phyloP scores from a whole-genome alignment of 2,797 vertebrate species.

The Apogon hyalosoma region DNA sequence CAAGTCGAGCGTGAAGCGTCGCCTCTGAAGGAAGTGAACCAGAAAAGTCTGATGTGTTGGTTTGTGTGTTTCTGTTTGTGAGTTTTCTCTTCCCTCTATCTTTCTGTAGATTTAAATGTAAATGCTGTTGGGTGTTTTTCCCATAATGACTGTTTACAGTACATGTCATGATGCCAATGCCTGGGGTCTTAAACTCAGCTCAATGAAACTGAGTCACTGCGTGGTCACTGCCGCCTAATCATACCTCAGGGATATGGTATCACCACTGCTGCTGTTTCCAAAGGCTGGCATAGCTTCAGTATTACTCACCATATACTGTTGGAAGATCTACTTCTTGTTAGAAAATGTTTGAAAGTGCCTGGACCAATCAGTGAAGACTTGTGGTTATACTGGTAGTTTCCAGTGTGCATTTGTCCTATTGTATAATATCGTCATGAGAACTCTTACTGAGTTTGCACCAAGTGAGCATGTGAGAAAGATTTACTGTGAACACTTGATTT shows the following conservation, averaged over 20 bases:
- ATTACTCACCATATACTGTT: conserved; percentile 16
- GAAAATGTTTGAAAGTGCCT: conserved; percentile 32
- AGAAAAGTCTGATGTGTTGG: conserved; percentile 18
- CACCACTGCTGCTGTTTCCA: conserved; percentile 4
- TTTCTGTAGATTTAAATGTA: background rate
- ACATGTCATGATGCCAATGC: conserved; percentile 12
- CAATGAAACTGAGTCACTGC: conserved; percentile 50
- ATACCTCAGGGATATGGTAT: conserved; percentile 34
- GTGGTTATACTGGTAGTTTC: conserved; percentile 3
- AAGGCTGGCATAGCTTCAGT: conserved; percentile 7
- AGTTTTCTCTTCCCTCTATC: background rate
- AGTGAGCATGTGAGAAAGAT: no score
- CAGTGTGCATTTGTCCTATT: background rate
- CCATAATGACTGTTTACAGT: conserved; percentile 34
- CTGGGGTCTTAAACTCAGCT: conserved; percentile 9
- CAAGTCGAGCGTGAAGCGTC: conserved; percentile 40
- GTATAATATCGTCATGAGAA: background rate
- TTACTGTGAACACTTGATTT: no score
- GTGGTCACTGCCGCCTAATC: conserved; percentile 41
- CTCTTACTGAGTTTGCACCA: no score
- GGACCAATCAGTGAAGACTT: conserved; percentile 4
- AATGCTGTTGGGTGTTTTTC: background rate
- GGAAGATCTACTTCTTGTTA: conserved; percentile 3
- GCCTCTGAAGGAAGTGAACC: conserved; percentile 40
- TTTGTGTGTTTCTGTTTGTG: conserved; percentile 1